Percentiles rank a stretch among this genome's conserved stretches.
phyloP scores from a whole-genome alignment of 2,797 vertebrate genomes.

The Crenichthys baileyi region DNA sequence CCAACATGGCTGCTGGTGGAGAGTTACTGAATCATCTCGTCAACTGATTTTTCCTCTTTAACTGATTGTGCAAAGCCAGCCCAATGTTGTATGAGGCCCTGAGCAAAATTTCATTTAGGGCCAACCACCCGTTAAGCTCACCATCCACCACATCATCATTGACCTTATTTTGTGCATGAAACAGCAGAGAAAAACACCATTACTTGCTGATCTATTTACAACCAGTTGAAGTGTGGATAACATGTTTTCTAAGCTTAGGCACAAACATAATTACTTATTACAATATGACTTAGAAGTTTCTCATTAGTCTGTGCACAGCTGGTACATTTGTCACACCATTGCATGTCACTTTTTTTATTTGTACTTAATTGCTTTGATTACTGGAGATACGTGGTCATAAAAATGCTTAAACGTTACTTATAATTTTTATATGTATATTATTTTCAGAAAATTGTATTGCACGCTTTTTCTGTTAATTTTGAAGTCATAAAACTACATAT shows the following conservation, averaged over 20 bases:
- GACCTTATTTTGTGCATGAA: too few species aligned
- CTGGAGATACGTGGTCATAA: too few species aligned
- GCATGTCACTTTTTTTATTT: background rate
- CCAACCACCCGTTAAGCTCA: too few species aligned
- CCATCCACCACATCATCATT: too few species aligned
- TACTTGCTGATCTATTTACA: too few species aligned
- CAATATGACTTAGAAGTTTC: too few species aligned
- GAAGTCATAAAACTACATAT: background rate
- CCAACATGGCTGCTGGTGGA: background rate
- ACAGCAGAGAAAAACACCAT: too few species aligned
- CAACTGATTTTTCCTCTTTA: background rate
- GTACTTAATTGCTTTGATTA: background rate
- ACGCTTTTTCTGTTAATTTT: background rate
- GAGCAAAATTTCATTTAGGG: background rate
- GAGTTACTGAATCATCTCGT: conserved; percentile 12
- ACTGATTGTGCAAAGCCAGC: conserved; percentile 1
- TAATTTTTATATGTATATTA: background rate
- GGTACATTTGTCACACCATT: background rate
- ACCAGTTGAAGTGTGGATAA: too few species aligned
- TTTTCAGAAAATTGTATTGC: background rate
- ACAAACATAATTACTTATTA: too few species aligned
- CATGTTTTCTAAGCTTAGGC: too few species aligned
- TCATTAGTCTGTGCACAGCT: too few species aligned
- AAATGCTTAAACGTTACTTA: background rate
- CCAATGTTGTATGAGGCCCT: background rate